phyloP scores from a whole-genome alignment of 2,113 vertebrate species.

The Gobius niger region DNA sequence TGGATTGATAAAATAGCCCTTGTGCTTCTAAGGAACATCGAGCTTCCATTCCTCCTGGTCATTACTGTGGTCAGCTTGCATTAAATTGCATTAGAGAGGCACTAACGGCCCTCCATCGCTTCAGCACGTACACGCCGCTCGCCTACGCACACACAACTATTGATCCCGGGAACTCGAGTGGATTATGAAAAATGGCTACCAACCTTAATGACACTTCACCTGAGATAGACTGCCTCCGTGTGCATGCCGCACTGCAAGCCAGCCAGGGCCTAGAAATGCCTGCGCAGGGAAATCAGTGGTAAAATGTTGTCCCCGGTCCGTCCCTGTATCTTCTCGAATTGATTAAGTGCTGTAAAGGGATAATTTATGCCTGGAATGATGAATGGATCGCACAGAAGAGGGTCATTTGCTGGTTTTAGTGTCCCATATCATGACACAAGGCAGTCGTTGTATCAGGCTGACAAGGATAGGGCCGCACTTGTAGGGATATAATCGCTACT shows the following conservation, averaged over 20 bases:
- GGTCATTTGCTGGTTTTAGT: constrained; percentile 24
- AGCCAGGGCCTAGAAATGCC: constrained; percentile 34
- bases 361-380: constrained; percentile 38
- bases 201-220: constrained; percentile 61
- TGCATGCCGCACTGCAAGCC: constrained; percentile 5
- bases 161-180: constrained; percentile 50
- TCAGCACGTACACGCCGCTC: constrained; percentile 10
- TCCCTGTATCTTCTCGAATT: constrained; percentile 51
- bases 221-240: constrained; percentile 47
- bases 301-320: constrained; percentile 37
- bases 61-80: constrained; percentile 59
- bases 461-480: constrained; percentile 20
- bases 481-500: neutral
- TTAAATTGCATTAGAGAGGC: constrained; percentile 57
- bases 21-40: constrained; percentile 35
- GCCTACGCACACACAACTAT: constrained; percentile 41
- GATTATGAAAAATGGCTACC: constrained; percentile 62
- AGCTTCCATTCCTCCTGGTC: constrained; percentile 41
- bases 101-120: constrained; percentile 37
- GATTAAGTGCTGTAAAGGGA: constrained; percentile 47
- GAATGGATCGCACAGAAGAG: constrained; percentile 28
- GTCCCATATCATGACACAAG: constrained; percentile 8
- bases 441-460: constrained; percentile 12
- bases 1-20: constrained; percentile 25
- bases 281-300: constrained; percentile 58